Base-by-base conservation (phyloP, 1,140 invertebrate genomes). In the Stegodyphus dumicola region DNA sequence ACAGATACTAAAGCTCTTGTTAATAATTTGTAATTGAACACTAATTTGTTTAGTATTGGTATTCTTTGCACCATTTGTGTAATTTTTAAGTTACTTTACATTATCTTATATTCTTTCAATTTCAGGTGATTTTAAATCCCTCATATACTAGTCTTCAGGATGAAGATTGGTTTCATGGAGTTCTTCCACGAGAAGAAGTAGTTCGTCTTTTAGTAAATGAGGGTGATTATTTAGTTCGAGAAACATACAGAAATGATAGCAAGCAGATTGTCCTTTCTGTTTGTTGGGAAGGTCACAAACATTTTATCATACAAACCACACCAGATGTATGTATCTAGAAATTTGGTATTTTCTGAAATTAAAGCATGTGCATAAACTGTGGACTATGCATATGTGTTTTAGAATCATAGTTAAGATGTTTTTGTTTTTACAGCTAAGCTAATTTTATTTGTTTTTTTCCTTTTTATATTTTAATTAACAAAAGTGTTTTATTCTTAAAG, bases 161-260 rank as follows among this genome's bases (percentile, higher is more conserved):
- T 86, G 96, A 98, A 91, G 96, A 97, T 90, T 99, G 97, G 97
- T 99, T 99, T 91, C 98, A 99, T 90, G 98, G 98, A 6, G 97
- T 99, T 4, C 89, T 99, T 54, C 98, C 98, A 0, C 92, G 98
- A 67, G 97, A 99, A 91, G 97, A 99, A 92, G 97, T 99, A 5
- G 96, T 98, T 13, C 91, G 97, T 85, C 92, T 99, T 15, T 91
- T 99, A 33, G 93, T 94, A 13, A 94, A 94, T 71, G 95, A 99
- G 89, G 97, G 97, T 1, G 97, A 99, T 90, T 99, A 97, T 91
- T 92, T 99, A 73, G 97, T 99, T 52, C 93, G 97, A 48, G 96
- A 98, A 92, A 98, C 97, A 65, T 96, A 94, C n/a, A 93, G 95
- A 90, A 98, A 96, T 90, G 94, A 97, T 90, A 95, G 98, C 90